These are phyloP conservation scores for Plagodis dolabraria DNA, from an alignment of 2,888 invertebrate genomes.

Conservation along the genomic window DNA sequence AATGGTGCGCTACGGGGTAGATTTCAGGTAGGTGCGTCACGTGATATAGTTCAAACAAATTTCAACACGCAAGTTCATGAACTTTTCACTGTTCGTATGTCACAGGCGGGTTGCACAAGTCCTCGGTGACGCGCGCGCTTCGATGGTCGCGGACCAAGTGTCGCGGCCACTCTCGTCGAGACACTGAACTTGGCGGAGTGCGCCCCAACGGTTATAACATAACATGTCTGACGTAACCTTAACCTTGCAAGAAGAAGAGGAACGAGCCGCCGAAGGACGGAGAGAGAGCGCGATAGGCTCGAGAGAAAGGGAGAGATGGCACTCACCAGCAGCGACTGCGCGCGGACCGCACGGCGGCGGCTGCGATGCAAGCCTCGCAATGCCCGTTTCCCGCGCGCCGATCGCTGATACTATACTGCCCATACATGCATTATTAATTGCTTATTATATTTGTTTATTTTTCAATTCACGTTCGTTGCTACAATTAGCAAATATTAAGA, in stretches of 20 bases:
- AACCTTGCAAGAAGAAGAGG: slow-evolving; percentile 85
- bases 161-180: slow-evolving; percentile 83
- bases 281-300: slow-evolving; percentile 80
- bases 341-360: slow-evolving; percentile 49
- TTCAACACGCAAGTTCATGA: slow-evolving; percentile 80
- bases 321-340: slow-evolving; percentile 36
- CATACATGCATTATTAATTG: slow-evolving; percentile 38
- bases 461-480: slow-evolving; percentile 16
- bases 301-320: slow-evolving; percentile 81
- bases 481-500: slow-evolving; percentile 16
- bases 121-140: slow-evolving; percentile 70
- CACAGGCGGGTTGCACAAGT: slow-evolving; percentile 76
- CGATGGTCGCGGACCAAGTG: slow-evolving; percentile 73
- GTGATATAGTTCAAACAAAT: slow-evolving; percentile 75
- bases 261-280: slow-evolving; percentile 83
- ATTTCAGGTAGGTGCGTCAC: slow-evolving; percentile 60
- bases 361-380: slow-evolving; percentile 42
- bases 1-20: slow-evolving; percentile 47
- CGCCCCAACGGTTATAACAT: slow-evolving; percentile 85
- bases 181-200: slow-evolving; percentile 84
- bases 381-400: slow-evolving; percentile 36
- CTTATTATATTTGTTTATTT: slow-evolving; percentile 26
- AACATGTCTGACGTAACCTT: slow-evolving; percentile 86
- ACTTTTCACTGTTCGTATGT: slow-evolving; percentile 82
- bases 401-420: slow-evolving; percentile 36